phyloP scores from a whole-genome alignment of 2,797 vertebrate genomes.

The Hylomyscus alleni region DNA sequence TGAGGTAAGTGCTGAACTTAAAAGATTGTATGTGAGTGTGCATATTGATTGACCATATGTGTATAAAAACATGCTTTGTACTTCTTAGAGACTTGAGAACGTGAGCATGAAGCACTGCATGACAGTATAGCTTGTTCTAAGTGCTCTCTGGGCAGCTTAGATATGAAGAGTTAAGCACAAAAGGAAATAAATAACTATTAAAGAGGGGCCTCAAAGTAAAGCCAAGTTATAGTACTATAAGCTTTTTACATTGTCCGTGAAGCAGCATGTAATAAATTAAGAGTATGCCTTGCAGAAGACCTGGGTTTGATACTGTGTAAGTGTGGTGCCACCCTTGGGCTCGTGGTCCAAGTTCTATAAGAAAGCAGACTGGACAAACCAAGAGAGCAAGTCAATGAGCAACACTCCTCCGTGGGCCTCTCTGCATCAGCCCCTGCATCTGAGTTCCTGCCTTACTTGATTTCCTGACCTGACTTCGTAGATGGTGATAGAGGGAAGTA shows the following conservation, averaged over 20 bases:
- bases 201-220: not conserved
- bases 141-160: not conserved
- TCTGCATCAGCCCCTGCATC: not conserved
- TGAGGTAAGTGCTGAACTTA: not conserved
- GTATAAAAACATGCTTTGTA: not conserved
- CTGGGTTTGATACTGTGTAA: not conserved
- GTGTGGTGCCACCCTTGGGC: not conserved
- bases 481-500: not conserved
- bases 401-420: not conserved
- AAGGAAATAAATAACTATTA: not conserved
- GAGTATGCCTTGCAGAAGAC: not conserved
- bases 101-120: not conserved
- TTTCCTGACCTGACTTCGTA: not conserved
- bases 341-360: not conserved
- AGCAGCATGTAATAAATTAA: not conserved
- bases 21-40: not conserved
- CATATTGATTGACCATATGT: not conserved
- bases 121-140: not conserved
- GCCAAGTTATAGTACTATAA: not conserved
- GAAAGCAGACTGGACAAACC: not conserved
- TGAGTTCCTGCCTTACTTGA: not conserved
- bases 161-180: not conserved
- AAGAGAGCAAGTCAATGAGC: not conserved
- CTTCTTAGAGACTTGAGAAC: not conserved
- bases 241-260: conserved; percentile 4